A percentile compares a stretch with the other conserved stretches of the same genome.
Evolutionary conservation across 2,888 invertebrate species (phyloP).

Genomic region (Germaria angustata): DNA sequence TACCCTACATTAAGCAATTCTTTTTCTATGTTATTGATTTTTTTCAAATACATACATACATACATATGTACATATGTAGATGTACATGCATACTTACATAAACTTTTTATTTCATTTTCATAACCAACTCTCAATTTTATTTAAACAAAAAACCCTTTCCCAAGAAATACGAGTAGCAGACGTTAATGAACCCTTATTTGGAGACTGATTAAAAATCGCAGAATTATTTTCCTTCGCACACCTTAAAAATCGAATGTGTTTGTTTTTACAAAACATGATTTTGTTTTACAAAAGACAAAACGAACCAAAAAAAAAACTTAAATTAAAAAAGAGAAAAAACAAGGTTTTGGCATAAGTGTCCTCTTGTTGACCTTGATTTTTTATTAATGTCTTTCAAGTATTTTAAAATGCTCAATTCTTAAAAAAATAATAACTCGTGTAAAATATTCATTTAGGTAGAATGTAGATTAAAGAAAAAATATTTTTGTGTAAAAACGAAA

Average conservation of each 20-base stretch:
- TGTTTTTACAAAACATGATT: constrained; percentile 16
- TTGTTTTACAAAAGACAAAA: constrained; percentile 12
- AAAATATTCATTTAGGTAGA: constrained; percentile 25
- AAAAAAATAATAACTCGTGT: constrained; percentile 11
- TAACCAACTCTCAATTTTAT: background rate
- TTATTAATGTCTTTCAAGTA: constrained; percentile 33
- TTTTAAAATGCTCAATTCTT: constrained; percentile 27
- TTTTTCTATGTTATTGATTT: too few relatives aligned
- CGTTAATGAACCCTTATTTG: constrained; percentile 33
- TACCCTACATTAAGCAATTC: too few relatives aligned
- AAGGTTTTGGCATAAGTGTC: constrained; percentile 28
- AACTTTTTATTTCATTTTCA: background rate
- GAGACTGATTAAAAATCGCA: constrained; percentile 9
- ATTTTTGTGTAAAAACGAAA: constrained; percentile 14
- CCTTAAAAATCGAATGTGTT: constrained; percentile 29
- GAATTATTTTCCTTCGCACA: constrained; percentile 23
- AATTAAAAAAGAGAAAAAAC: background rate
- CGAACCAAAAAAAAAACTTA: background rate
- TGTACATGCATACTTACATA: too few relatives aligned
- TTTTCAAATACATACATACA: too few relatives aligned
- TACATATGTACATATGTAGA: too few relatives aligned
- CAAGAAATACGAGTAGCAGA: background rate
- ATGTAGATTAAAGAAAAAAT: constrained; percentile 13
- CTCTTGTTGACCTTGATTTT: constrained; percentile 52
- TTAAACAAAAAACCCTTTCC: background rate